These are phyloP conservation scores for Aromia moschata DNA, from an alignment of 2,888 invertebrate genomes.

Conservation along the genomic window DNA sequence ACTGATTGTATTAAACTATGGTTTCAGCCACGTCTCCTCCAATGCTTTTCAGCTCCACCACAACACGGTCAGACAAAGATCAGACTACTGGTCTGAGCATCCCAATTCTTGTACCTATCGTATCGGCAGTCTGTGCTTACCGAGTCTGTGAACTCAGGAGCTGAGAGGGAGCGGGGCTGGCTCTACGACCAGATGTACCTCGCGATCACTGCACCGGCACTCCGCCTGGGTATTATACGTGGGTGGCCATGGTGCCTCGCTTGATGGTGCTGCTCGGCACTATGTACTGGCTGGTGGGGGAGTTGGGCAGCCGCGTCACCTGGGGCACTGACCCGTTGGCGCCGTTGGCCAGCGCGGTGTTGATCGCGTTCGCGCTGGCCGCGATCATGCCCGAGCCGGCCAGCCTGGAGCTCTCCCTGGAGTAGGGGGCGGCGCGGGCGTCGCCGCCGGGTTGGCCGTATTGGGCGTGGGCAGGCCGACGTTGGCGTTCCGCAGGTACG, in stretches of 20 bases:
- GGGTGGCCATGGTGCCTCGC: constrained; percentile 72
- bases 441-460: constrained; percentile 79
- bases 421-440: constrained; percentile 82
- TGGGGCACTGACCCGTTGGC: constrained; percentile 65
- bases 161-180: no score
- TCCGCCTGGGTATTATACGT: constrained; percentile 65
- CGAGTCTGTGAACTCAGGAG: no score
- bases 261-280: constrained; percentile 70
- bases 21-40: no score
- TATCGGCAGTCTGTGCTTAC: no score
- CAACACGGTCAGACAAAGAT: no score
- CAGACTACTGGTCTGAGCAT: no score
- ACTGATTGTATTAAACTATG: no score
- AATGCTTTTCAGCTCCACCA: no score
- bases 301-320: constrained; percentile 64
- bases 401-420: constrained; percentile 58
- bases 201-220: constrained; percentile 32
- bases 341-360: constrained; percentile 64
- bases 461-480: constrained; percentile 70
- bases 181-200: no score
- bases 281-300: constrained; percentile 67
- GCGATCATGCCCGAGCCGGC: constrained; percentile 58
- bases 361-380: constrained; percentile 57
- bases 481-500: constrained; percentile 75
- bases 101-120: no score